Conservation (phyloP, 2,888 invertebrate species). For the Papilio protenor region DNA sequence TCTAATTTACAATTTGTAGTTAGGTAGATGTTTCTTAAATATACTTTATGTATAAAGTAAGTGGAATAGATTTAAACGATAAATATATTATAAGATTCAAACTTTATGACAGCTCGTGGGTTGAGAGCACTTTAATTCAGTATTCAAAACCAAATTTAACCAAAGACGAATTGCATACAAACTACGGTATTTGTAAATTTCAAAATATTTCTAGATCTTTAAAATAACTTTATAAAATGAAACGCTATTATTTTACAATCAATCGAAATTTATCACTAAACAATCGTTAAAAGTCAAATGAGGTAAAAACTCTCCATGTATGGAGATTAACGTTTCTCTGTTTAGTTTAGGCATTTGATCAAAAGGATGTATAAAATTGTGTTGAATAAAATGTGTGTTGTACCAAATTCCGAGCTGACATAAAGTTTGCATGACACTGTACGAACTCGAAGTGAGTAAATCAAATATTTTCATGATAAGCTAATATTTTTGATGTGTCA, state of each 20-base stretch:
- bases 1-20: conserved; percentile 52
- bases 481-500: conserved; percentile 43
- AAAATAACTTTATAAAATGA: too few relatives aligned
- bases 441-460: conserved; percentile 26
- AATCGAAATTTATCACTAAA: too few relatives aligned
- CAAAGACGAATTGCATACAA: not conserved
- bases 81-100: conserved; percentile 20
- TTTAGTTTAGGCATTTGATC: too few relatives aligned
- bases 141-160: not conserved
- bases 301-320: too few relatives aligned
- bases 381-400: too few relatives aligned
- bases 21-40: conserved; percentile 55
- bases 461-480: conserved; percentile 32
- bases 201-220: not conserved
- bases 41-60: conserved; percentile 44
- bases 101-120: conserved; percentile 2
- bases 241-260: too few relatives aligned
- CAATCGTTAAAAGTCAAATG: too few relatives aligned
- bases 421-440: not conserved
- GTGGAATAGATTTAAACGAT: conserved; percentile 18
- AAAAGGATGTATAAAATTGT: too few relatives aligned
- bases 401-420: too few relatives aligned
- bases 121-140: not conserved
- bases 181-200: not conserved
- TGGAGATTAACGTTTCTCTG: too few relatives aligned